A percentile compares a stretch with the other conserved stretches of the same genome.
Conservation (phyloP, 30 jellyfish, hydroid and myxozoan genomes). For the Aurelia aurita region DNA sequence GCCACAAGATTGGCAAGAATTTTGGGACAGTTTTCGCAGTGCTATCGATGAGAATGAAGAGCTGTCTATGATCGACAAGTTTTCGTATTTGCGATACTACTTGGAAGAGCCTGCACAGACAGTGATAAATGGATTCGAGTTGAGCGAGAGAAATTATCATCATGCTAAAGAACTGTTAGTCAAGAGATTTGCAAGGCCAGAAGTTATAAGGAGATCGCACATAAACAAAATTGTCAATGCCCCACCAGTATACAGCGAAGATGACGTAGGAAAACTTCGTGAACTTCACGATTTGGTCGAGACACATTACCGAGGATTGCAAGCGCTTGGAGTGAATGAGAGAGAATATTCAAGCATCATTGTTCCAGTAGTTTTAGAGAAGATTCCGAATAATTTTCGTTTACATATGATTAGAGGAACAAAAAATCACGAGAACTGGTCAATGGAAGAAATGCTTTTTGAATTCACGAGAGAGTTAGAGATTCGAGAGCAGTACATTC, state of each 20-base stretch:
- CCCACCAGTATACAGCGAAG: not conserved
- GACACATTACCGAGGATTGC: not conserved
- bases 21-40: slow-evolving; percentile 30
- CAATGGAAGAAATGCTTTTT: slow-evolving; percentile 14
- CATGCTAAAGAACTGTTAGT: not conserved
- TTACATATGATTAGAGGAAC: not conserved
- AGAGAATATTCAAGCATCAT: slow-evolving; percentile 7
- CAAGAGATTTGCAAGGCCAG: slow-evolving; percentile 3
- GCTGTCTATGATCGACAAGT: slow-evolving; percentile 21
- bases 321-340: slow-evolving; percentile 24
- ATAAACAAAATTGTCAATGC: not conserved
- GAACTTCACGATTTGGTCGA: not conserved
- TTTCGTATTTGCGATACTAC: slow-evolving; percentile 28
- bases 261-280: not conserved
- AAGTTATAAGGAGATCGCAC: not conserved
- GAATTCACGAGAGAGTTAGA: slow-evolving; percentile 15
- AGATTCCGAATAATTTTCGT: slow-evolving; percentile 5
- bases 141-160: not conserved
- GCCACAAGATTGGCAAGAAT: slow-evolving; percentile 16
- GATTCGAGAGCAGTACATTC: slow-evolving; percentile 2
- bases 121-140: slow-evolving; percentile 9
- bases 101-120: slow-evolving; percentile 29
- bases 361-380: slow-evolving; percentile 29
- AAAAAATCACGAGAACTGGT: not conserved
- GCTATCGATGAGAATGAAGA: slow-evolving; percentile 35